Base-by-base conservation (phyloP, 2,113 vertebrate species). In the Thunnus maccoyii region DNA sequence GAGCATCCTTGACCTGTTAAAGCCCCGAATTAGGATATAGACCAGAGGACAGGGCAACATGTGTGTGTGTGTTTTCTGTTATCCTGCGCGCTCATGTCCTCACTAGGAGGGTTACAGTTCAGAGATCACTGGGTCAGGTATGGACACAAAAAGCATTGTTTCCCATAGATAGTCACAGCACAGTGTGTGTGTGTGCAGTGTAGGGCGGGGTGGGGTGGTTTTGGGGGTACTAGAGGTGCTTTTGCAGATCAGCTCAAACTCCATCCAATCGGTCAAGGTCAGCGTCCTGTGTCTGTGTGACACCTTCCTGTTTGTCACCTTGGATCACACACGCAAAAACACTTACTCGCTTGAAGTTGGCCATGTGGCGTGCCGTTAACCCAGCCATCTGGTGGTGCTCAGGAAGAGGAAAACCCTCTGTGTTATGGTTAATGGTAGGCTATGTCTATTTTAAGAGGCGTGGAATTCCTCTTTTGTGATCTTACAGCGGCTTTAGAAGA, bases 251-350 rank as follows among this genome's bases (percentile, higher is more conserved):
- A 86, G 80, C 77, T 76, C 27, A 46, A 62, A 70, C 14, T 17
- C 60, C 3, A 3, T 67, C 74, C 48, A 63, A 14, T 13, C 4
- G 55, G 75, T 89, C 82, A 86, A 90, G 72, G 83, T 75, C 83
- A 72, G 54, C 72, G 30, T 90, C 88, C 89, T 88, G 89, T 73
- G 68, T 76, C 80, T 74, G 68, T 87, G 47, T 32, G 30, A 76
- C 76, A 25, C 32, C 67, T 91, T 94, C 92, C 93, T 93, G 88
- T 93, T 92, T 93, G 91, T 84, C 91, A 91, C 85, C 76, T 86
- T 73, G 50, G 72, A 61, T 46, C 14, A 10, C 12, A 16, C 36
- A 41, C 46, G 50, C 41, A 66, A 56, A 74, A 73, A 82, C 73
- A 76, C 54, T 56, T n/a, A 4, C 54, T 66, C 74, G 70, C 73